A percentile compares a stretch with the other conserved stretches of the same genome.
These are phyloP conservation scores for Strigamia crassipes DNA, from an alignment of 2,888 invertebrate species.

Conservation along the genomic window DNA sequence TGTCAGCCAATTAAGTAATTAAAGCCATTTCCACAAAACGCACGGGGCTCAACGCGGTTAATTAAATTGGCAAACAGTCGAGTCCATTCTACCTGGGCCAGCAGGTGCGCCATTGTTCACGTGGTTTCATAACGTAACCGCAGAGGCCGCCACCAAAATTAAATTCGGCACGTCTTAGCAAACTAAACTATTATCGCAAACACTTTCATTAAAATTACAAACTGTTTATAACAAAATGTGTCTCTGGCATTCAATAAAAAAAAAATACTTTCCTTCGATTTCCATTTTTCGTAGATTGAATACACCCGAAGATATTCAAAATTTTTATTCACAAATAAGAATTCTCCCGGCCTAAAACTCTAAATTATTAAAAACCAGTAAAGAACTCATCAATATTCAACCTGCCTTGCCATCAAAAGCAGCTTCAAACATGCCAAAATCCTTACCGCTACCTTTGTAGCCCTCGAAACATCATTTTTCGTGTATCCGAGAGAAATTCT, in stretches of 20 bases:
- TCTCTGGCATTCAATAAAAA: no score
- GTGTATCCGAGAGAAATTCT: not conserved
- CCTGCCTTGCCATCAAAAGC: not conserved
- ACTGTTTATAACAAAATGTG: no score
- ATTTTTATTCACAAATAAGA: no score
- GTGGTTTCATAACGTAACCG: conserved; percentile 15
- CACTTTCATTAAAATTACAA: no score
- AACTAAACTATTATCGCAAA: no score
- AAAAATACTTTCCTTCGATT: no score
- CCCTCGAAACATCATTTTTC: not conserved
- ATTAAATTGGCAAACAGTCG: conserved; percentile 28
- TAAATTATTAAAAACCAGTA: no score
- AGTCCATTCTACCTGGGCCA: not conserved
- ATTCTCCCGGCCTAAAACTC: no score
- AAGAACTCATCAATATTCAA: not conserved
- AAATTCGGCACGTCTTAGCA: not conserved
- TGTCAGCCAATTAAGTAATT: conserved; percentile 37
- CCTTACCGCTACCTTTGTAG: not conserved
- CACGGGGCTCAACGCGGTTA: conserved; percentile 30
- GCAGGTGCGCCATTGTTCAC: conserved; percentile 10
- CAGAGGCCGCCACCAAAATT: conserved; percentile 21
- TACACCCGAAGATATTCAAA: no score
- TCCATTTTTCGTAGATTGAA: no score
- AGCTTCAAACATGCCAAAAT: not conserved
- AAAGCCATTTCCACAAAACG: conserved; percentile 37